These are phyloP conservation scores for Papilio gigon DNA, from an alignment of 2,888 invertebrate genomes.

Conservation along the genomic window DNA sequence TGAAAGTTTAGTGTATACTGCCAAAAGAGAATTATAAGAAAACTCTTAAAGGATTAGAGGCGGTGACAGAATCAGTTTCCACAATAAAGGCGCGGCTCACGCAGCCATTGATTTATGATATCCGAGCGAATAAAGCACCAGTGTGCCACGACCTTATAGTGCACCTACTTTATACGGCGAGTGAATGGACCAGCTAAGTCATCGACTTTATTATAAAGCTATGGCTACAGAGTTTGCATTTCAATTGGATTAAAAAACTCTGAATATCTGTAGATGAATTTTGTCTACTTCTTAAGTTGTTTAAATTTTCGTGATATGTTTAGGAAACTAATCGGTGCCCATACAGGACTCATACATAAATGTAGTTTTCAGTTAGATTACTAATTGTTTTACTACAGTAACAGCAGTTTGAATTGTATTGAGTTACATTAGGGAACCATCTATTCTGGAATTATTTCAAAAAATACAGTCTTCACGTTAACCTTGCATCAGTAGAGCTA, in stretches of 20 bases:
- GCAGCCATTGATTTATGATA: conserved; percentile 75
- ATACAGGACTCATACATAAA: too few relatives aligned
- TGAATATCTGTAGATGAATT: background rate
- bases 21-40: conserved; percentile 62
- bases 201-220: conserved; percentile 41
- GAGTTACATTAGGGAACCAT: too few relatives aligned
- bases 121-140: conserved; percentile 68
- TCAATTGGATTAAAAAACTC: background rate
- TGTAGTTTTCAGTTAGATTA: too few relatives aligned
- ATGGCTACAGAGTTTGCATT: conserved; percentile 16
- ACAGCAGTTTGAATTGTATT: too few relatives aligned
- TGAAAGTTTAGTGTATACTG: conserved; percentile 47
- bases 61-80: conserved; percentile 72
- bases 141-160: conserved; percentile 38
- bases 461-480: background rate
- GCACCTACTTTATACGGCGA: conserved; percentile 44
- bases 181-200: conserved; percentile 48
- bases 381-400: too few relatives aligned
- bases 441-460: background rate
- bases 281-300: background rate
- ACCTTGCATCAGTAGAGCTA: background rate
- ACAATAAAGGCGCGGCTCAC: conserved; percentile 65
- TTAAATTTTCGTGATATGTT: too few relatives aligned
- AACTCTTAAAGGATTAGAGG: conserved; percentile 75
- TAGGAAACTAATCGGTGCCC: too few relatives aligned